Percentiles rank a stretch among this genome's conserved stretches.
phyloP scores from a whole-genome alignment of 2,888 invertebrate species.

The Macrosoma leucophasiata region DNA sequence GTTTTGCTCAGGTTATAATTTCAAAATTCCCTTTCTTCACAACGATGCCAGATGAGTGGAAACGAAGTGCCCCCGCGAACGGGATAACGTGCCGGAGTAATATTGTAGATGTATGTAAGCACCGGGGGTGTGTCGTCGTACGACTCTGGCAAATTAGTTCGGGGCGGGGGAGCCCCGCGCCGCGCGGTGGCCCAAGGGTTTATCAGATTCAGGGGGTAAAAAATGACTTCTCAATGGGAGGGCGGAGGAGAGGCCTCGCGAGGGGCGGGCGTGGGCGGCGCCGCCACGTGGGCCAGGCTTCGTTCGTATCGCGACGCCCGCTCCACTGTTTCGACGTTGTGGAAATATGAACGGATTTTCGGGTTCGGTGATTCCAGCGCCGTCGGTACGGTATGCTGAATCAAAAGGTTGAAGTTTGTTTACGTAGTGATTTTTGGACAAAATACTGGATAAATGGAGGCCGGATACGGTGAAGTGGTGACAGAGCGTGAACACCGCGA shows the following conservation, averaged over 20 bases:
- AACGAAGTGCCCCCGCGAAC: conserved; percentile 66
- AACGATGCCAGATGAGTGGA: conserved; percentile 57
- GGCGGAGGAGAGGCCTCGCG: conserved; percentile 51
- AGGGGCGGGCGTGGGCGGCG: conserved; percentile 66
- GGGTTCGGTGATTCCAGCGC: conserved; percentile 23
- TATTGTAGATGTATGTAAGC: conserved; percentile 75
- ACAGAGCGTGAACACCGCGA: conserved; percentile 44
- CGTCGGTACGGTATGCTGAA: conserved; percentile 41
- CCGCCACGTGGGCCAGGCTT: conserved; percentile 62
- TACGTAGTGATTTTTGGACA: conserved; percentile 41
- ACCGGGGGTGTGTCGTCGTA: conserved; percentile 74
- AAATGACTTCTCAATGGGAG: conserved; percentile 75
- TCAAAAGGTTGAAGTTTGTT: conserved; percentile 35
- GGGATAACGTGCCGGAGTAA: conserved; percentile 73
- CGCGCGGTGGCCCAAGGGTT: conserved; percentile 52
- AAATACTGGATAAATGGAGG: conserved; percentile 47
- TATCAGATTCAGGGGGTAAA: conserved; percentile 74
- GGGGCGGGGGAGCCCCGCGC: conserved; percentile 70
- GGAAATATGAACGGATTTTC: conserved; percentile 35
- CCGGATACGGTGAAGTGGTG: conserved; percentile 45
- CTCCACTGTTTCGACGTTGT: conserved; percentile 37
- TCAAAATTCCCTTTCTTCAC: conserved; percentile 53
- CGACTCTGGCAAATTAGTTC: conserved; percentile 74
- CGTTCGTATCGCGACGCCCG: conserved; percentile 46
- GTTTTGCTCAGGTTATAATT: conserved; percentile 37